phyloP scores from a whole-genome alignment of 2,113 vertebrate genomes.

The Cyprinodon brontotheroides region DNA sequence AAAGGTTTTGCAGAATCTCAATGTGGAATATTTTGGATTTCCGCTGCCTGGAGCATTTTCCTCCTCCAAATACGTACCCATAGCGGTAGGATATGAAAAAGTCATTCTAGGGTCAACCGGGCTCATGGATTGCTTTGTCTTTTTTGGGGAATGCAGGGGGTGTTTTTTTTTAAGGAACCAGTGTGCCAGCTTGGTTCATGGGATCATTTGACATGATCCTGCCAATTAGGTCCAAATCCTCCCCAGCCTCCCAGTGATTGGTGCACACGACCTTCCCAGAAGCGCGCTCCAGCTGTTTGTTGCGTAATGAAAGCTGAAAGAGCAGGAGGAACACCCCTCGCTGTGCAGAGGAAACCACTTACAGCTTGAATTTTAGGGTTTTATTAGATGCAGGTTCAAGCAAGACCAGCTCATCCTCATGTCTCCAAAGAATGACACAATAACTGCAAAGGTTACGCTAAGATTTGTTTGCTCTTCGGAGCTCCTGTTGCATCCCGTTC shows the following conservation, averaged over 20 bases:
- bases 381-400: slow-evolving; percentile 9
- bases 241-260: slow-evolving; percentile 25
- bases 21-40: background rate
- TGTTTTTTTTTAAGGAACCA: slow-evolving; percentile 37
- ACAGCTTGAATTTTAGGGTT: background rate
- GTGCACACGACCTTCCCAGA: slow-evolving; percentile 48
- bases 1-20: background rate
- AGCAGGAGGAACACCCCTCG: background rate
- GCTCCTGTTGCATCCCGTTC: slow-evolving; percentile 1
- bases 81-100: slow-evolving; percentile 45
- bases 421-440: slow-evolving; percentile 4
- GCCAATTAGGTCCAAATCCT: slow-evolving; percentile 70
- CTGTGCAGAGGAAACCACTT: background rate
- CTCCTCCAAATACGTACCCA: too few species aligned
- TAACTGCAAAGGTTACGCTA: slow-evolving; percentile 4
- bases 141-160: slow-evolving; percentile 16
- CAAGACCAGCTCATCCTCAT: background rate
- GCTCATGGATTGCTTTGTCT: slow-evolving; percentile 33
- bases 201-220: slow-evolving; percentile 61
- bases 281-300: slow-evolving; percentile 74
- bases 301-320: slow-evolving; percentile 62
- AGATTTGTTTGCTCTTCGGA: slow-evolving; percentile 11
- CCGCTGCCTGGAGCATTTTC: slow-evolving; percentile 10
- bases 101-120: slow-evolving; percentile 52
- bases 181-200: slow-evolving; percentile 45